Evolutionary conservation across 2,888 invertebrate species (phyloP).

Genomic region (Melolontha melolontha): DNA sequence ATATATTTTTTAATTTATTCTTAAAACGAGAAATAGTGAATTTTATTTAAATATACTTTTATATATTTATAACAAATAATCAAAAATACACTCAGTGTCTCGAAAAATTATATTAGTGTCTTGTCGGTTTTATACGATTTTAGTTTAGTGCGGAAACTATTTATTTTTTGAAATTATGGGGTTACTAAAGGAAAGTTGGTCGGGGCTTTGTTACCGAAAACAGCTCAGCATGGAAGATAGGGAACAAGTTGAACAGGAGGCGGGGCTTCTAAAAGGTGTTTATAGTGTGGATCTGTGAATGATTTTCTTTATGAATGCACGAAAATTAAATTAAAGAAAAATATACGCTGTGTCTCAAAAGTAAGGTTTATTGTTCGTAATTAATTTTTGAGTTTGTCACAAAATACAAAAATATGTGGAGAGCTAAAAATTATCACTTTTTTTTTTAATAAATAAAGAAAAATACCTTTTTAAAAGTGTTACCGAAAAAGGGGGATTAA

Average conservation of each 20-base stretch:
- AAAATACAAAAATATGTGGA: no score
- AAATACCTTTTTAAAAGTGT: no score
- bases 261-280: conserved; percentile 59
- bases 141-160: background rate
- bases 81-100: background rate
- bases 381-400: no score
- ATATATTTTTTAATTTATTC: conserved; percentile 25
- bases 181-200: conserved; percentile 51
- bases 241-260: conserved; percentile 55
- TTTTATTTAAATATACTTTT: conserved; percentile 11
- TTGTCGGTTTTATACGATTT: conserved; percentile 15
- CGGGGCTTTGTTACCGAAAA: conserved; percentile 50
- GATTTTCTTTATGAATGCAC: conserved; percentile 14
- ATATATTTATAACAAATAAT: conserved; percentile 22
- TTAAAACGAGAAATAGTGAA: conserved; percentile 1
- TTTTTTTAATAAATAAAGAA: no score
- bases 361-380: no score
- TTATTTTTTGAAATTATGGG: conserved; percentile 47
- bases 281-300: conserved; percentile 1
- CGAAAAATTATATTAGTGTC: no score
- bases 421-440: no score
- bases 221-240: conserved; percentile 34
- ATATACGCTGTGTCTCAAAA: no score
- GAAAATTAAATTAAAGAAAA: no score
- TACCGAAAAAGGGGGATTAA: no score